phyloP scores from a whole-genome alignment of 2,113 vertebrate genomes.

The Aleadryas rufinucha region DNA sequence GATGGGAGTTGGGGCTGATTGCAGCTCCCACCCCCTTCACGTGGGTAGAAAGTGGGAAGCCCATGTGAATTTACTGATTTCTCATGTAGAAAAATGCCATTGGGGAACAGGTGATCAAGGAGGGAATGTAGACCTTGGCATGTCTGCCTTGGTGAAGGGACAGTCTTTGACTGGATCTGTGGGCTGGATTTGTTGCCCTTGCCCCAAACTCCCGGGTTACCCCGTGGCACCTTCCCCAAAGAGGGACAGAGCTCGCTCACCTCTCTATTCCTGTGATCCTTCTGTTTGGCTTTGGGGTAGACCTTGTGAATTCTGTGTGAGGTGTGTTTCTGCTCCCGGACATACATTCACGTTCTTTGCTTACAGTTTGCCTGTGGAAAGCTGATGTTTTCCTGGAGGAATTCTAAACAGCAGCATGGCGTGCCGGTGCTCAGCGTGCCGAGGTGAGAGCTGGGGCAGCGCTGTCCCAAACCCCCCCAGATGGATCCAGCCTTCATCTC shows the following conservation, averaged over 20 bases:
- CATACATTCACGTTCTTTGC: background rate
- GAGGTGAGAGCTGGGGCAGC: background rate
- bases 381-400: background rate
- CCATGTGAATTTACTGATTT: background rate
- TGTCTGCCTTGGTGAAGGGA: background rate
- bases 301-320: background rate
- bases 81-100: background rate
- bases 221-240: background rate
- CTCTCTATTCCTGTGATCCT: background rate
- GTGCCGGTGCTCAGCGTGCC: fast-evolving
- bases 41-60: background rate
- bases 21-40: background rate
- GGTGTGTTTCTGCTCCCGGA: background rate
- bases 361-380: background rate
- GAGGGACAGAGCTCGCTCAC: fast-evolving
- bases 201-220: background rate
- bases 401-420: fast-evolving
- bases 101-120: background rate
- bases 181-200: background rate
- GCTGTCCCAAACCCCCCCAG: background rate
- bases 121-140: fast-evolving
- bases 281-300: background rate
- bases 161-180: background rate
- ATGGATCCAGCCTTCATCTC: too few relatives aligned
- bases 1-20: background rate